Conservation (phyloP, 2,113 vertebrate genomes). For the Amblyopsis rosae region DNA sequence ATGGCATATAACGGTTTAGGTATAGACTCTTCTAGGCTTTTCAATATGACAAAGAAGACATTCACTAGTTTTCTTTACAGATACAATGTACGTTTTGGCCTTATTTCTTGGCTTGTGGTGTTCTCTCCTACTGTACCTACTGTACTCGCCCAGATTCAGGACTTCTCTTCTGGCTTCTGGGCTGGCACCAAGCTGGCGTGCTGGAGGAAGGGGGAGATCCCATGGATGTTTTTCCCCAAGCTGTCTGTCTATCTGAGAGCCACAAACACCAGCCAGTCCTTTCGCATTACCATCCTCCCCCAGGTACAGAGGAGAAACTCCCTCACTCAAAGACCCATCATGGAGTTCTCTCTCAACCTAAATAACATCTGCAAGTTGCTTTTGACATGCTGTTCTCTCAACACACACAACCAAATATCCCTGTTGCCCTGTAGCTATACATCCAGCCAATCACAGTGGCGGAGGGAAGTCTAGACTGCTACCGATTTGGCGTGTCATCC, state of each 20-base stretch:
- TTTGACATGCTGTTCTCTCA: not conserved
- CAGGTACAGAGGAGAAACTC: slow-evolving; percentile 77
- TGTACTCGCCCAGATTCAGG: slow-evolving; percentile 83
- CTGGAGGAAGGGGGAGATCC: slow-evolving; percentile 86
- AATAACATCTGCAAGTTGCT: not conserved
- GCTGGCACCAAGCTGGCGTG: slow-evolving; percentile 91
- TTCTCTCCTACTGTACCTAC: slow-evolving; percentile 9
- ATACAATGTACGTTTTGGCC: not conserved
- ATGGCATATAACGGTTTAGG: slow-evolving; percentile 6
- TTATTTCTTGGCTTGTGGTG: slow-evolving; percentile 7
- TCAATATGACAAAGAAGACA: not conserved
- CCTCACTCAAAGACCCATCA: not conserved
- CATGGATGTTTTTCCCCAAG: slow-evolving; percentile 92
- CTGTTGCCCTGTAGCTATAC: slow-evolving; percentile 81
- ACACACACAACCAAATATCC: not conserved
- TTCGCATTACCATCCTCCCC: slow-evolving; percentile 90
- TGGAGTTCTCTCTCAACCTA: not conserved
- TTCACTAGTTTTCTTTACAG: not conserved
- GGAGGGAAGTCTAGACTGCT: slow-evolving; percentile 84
- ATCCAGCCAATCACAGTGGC: slow-evolving; percentile 87
- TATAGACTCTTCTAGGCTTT: not conserved
- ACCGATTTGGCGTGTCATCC: slow-evolving; percentile 88
- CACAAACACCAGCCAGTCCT: slow-evolving; percentile 89
- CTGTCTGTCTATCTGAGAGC: slow-evolving; percentile 92
- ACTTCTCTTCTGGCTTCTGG: slow-evolving; percentile 93